These are phyloP conservation scores for Gnatocerus cornutus DNA, from an alignment of 2,888 invertebrate genomes.

Conservation along the genomic window DNA sequence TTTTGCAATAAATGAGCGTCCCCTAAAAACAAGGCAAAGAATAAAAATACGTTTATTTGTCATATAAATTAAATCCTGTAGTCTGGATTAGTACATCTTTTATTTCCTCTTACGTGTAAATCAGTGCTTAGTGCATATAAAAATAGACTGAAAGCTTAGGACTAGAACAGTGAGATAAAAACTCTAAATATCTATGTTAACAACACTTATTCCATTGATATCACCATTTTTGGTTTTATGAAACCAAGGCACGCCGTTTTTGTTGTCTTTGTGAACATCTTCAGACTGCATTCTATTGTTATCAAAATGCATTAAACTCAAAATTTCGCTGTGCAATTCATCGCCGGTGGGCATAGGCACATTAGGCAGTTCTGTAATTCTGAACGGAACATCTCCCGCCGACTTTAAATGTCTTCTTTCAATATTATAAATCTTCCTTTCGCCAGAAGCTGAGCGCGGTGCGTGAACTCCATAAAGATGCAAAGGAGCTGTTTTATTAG, in stretches of 20 bases:
- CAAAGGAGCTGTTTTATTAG: conserved; percentile 67
- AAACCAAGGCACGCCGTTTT: conserved; percentile 38
- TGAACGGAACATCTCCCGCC: conserved; percentile 63
- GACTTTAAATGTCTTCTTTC: conserved; percentile 62
- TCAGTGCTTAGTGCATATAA: conserved; percentile 41
- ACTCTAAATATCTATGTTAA: conserved; percentile 55
- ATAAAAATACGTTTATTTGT: conserved; percentile 9
- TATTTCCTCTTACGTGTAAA: conserved; percentile 24
- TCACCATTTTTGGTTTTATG: conserved; percentile 47
- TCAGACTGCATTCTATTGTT: background rate
- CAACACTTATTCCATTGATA: conserved; percentile 53
- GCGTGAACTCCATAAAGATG: conserved; percentile 57
- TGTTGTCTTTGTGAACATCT: conserved; percentile 21
- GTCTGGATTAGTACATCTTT: conserved; percentile 12
- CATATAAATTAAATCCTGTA: conserved; percentile 15
- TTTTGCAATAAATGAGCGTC: too few species aligned
- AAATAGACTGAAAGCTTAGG: conserved; percentile 38
- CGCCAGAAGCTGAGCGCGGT: conserved; percentile 51
- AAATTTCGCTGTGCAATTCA: conserved; percentile 55
- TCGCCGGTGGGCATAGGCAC: conserved; percentile 56
- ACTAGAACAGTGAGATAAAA: conserved; percentile 29
- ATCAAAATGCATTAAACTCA: conserved; percentile 47
- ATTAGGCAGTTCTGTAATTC: conserved; percentile 55
- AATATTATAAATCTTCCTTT: conserved; percentile 26
- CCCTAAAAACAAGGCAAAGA: background rate